Base-by-base conservation (phyloP, 2,888 invertebrate genomes). In the Trissonchulus latispiculum region DNA sequence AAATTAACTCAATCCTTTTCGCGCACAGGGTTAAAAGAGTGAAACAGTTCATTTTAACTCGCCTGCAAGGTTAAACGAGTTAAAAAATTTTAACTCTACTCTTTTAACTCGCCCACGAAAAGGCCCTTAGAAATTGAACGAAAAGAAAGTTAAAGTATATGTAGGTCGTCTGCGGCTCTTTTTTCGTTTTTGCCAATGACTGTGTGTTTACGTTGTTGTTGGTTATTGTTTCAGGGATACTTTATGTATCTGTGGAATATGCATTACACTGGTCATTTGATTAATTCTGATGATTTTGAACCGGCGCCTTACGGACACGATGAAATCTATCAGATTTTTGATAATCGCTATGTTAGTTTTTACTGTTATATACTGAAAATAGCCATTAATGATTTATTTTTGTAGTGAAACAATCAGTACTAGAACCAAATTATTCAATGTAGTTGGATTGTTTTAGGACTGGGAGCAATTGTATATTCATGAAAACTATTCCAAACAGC, bases 381-480 rank as follows among this genome's bases (percentile, higher is more conserved):
- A n/a, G n/a, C 48, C 23, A 23, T 15, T 48, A 48, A 23, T 48
- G 23, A 23, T 15, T 23, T 48, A 23, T 48, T 48, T 48, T 48
- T 48, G 23, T 48, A 8, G 23, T 8, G 48, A 8, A 23, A 23
- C 8, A 48, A 48, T 48, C 8, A 48, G 48, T 15, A 48, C 8
- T 48, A 48, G n/a, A n/a, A n/a, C n/a, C n/a, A n/a, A n/a, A n/a
- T n/a, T n/a, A n/a, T n/a, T n/a, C n/a, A n/a, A n/a, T n/a, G n/a
- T n/a, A n/a, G n/a, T n/a, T 66, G 15, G 15, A 75, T 23, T 62
- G 23, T 73, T 78, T 36, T 77, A 89, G 81, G 95, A 97, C 80
- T 99, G 99, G 99, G 91, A 94, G 80, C 85, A 87, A 70, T 88
- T 93, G 37, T 99, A 96, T 81, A 88, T 99, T 61, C 92, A 94